Conservation (phyloP, 2,113 vertebrate species). For the Coracopsis vasa region DNA sequence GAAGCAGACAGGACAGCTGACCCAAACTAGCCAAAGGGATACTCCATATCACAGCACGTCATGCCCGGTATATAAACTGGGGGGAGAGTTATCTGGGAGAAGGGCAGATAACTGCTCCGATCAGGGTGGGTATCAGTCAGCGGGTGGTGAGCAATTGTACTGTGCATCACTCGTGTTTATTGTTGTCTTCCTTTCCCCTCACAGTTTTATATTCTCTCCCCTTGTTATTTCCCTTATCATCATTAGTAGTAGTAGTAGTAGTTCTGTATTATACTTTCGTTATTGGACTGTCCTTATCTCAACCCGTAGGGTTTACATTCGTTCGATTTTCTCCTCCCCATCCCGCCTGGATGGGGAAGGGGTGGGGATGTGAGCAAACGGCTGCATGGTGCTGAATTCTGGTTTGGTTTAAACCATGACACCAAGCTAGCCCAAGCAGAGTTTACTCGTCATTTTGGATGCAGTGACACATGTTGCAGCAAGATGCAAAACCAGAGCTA, state of each 20-base stretch:
- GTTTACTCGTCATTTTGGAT: background rate
- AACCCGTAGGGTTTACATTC: background rate
- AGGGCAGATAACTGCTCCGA: background rate
- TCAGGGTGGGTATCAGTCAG: background rate
- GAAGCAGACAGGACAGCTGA: background rate
- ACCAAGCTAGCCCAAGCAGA: background rate
- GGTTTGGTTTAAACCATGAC: background rate
- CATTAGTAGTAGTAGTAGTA: background rate
- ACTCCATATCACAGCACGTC: background rate
- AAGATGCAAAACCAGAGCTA: conserved; percentile 17
- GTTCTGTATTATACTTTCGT: background rate
- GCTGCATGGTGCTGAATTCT: background rate
- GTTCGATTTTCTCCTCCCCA: background rate
- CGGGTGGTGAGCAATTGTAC: background rate
- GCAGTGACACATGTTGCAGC: background rate
- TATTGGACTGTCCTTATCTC: background rate
- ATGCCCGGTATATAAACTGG: background rate
- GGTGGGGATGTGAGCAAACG: background rate
- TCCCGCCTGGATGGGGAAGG: background rate
- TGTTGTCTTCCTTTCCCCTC: background rate
- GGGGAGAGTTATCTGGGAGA: background rate
- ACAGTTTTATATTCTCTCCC: background rate
- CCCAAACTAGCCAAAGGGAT: background rate
- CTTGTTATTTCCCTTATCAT: background rate
- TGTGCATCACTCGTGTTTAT: background rate